Percentiles rank a stretch among this genome's conserved stretches.
Evolutionary conservation across 1,140 invertebrate species (phyloP).

Genomic region (Drosophila ambigua): DNA sequence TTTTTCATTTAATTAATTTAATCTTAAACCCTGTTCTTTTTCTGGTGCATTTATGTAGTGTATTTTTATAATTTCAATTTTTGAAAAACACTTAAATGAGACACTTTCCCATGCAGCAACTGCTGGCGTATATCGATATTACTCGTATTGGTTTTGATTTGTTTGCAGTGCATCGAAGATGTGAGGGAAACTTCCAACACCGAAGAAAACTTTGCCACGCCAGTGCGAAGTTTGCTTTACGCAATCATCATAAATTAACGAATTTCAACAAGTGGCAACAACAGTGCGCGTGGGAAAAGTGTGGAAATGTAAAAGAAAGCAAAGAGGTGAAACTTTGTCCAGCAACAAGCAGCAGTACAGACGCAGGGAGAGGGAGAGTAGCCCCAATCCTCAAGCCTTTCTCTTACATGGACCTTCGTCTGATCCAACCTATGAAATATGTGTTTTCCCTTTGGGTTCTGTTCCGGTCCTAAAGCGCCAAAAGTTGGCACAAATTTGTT

Average conservation of each 20-base stretch:
- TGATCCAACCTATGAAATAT: too few species aligned
- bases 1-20: too few species aligned
- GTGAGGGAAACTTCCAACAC: neutral
- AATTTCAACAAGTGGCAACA: slow-evolving; percentile 40
- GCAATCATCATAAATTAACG: slow-evolving; percentile 51
- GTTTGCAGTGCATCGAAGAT: too few species aligned
- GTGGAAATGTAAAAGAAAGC: slow-evolving; percentile 8
- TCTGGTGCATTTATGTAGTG: too few species aligned
- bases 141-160: neutral
- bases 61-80: too few species aligned
- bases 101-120: neutral
- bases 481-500: too few species aligned
- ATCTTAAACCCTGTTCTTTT: too few species aligned
- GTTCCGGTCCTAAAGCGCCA: too few species aligned
- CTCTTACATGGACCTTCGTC: too few species aligned
- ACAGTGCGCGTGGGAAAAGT: neutral
- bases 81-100: too few species aligned
- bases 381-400: neutral
- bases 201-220: slow-evolving; percentile 23
- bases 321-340: slow-evolving; percentile 22
- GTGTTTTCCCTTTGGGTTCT: too few species aligned
- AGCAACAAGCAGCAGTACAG: neutral
- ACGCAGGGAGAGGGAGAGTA: neutral
- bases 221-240: slow-evolving; percentile 28
- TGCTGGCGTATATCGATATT: slow-evolving; percentile 6